A percentile compares a stretch with the other conserved stretches of the same genome.
phyloP scores from a whole-genome alignment of 2,888 invertebrate genomes.

The Phengaris arion region DNA sequence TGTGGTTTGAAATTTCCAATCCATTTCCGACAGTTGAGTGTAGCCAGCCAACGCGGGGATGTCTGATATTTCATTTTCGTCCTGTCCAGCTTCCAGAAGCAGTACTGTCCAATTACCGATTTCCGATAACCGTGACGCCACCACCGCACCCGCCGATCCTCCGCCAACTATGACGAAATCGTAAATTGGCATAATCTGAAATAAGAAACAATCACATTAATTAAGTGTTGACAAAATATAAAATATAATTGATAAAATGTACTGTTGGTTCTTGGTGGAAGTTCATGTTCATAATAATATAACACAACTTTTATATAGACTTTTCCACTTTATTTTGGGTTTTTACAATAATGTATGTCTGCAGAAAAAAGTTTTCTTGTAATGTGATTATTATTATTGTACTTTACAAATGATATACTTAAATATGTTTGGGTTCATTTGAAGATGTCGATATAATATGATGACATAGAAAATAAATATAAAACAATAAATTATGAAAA shows the following conservation, averaged over 20 bases:
- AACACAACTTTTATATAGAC: too few species aligned
- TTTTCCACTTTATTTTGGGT: too few species aligned
- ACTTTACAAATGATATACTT: background rate
- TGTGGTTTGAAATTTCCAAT: slow-evolving; percentile 95
- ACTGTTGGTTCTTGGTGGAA: too few species aligned
- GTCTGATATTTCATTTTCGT: slow-evolving; percentile 93
- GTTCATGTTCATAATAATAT: too few species aligned
- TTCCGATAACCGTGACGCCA: slow-evolving; percentile 91
- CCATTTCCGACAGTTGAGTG: slow-evolving; percentile 90
- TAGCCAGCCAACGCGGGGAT: slow-evolving; percentile 92
- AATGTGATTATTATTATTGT: background rate
- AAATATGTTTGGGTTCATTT: background rate
- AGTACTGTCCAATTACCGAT: slow-evolving; percentile 90
- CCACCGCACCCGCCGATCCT: slow-evolving; percentile 93
- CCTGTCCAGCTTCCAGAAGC: slow-evolving; percentile 91
- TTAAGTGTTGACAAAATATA: background rate
- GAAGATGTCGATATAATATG: too few species aligned
- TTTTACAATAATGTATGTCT: too few species aligned
- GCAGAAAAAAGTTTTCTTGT: too few species aligned
- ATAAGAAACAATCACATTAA: slow-evolving; percentile 35
- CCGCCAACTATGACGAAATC: slow-evolving; percentile 93
- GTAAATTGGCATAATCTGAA: slow-evolving; percentile 87
- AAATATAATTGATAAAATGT: background rate
- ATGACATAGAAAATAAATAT: too few species aligned
- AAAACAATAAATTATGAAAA: too few species aligned